Base-by-base conservation (phyloP, 2,113 vertebrate genomes). In the Mungos mungo region DNA sequence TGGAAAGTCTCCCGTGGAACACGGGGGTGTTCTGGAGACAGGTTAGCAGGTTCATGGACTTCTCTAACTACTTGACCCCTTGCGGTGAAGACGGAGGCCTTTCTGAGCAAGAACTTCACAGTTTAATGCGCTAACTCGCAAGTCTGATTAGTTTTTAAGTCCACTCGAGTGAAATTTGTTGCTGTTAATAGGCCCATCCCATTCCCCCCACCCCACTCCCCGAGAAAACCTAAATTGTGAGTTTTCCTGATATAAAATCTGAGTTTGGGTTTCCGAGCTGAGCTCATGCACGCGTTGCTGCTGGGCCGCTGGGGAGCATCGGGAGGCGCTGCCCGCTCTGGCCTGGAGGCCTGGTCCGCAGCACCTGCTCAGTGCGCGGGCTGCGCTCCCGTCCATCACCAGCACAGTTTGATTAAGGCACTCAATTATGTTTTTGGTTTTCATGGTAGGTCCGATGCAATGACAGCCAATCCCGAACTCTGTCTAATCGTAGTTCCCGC, bases 401-500 rank as follows among this genome's bases (percentile, higher is more conserved):
- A 97, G 99, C 98, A 99, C 98, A 98, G 99, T 99, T 99, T 99
- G 98, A 98, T 99, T 99, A 99, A 99, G 99, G 99, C 99, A 99
- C 99, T 99, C 99, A 93, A 99, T 99, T 99, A 98, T 99, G 98
- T 99, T 99, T 99, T 99, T 99, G 99, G 99, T 99, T 99, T 99
- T 99, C 99, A 99, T 99, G 99, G 99, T 99, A 99, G 99, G 99
- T 99, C 99, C 93, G 99, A 99, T 99, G 99, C 99, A 99, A 99
- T 99, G 99, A 99, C 99, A 98, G 99, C 99, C 99, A 99, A 99
- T 99, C 99, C 99, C 97, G 99, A 99, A 99, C 99, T 99, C 98
- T 99, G 99, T 99, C 99, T 99, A 98, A 99, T 99, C 98, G 99
- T 99, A 98, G 99, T 99, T 99, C 99, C 99, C 83, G 99, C 97